Base-by-base conservation (phyloP, 23 tunicate genomes). In the Trididemnum clinides region DNA sequence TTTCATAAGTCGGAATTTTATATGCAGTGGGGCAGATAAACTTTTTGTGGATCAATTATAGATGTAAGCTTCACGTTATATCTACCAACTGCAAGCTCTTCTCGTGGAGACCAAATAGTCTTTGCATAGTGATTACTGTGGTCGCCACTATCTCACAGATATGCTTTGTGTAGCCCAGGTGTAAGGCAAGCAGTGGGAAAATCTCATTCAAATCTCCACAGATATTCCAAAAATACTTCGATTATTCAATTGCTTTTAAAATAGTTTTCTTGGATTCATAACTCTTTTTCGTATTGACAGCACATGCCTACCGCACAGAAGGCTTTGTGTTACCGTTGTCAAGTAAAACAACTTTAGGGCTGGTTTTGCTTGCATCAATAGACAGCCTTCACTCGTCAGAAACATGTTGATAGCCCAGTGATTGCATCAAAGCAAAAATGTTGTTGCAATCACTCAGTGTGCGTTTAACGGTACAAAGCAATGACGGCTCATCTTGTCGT, bases 131-230 rank as follows among this genome's bases (percentile, higher is more conserved):
- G 86, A 64, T 82, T 82, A 39, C 76, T 82, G 77, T 78, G 66
- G 18, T 78, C 36, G 21, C 86, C 76, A 64, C 86, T 64, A 35
- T 82, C 75, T 77, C 86, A 82, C 19, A 82, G 86, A 82, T 82
- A 58, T 82, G 19, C 54, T 82, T 64, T n/a, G n/a, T n/a, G 57
- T 74, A 74, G 66, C 66, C 83, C 66, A 78, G 27, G 39, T 78
- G 83, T 58, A 82, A 33, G 22, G 57, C 57, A 35, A 82, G 36
- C 12, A 82, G 86, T 33, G 64, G 35, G 35, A 54, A 82, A n/a
- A 82, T 64, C 37, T 64, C 86, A 25, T 82, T 82, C 35, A 64
- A 34, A 82, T 82, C 76, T 63, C 54, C 74, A 28, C 86, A 54
- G 21, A 79, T 58, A 26, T 76, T 76, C 82, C 82, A 76, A 35